These are phyloP conservation scores for Theocolax elegans DNA, from an alignment of 1,140 invertebrate genomes.

Conservation along the genomic window DNA sequence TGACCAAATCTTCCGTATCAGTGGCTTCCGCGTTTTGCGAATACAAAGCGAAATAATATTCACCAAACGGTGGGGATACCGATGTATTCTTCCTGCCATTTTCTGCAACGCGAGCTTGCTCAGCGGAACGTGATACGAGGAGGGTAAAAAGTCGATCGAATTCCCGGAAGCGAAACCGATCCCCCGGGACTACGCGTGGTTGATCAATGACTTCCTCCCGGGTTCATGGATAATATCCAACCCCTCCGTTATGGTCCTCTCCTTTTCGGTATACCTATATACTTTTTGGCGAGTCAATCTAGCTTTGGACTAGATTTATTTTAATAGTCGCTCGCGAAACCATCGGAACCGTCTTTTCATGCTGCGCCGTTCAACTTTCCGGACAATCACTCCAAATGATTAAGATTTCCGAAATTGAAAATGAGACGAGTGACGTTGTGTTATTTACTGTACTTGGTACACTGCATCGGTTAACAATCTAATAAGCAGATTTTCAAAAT, in stretches of 20 bases:
- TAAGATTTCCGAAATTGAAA: slow-evolving; percentile 1
- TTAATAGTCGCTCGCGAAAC: background rate
- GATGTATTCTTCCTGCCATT: slow-evolving; percentile 14
- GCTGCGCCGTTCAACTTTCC: slow-evolving; percentile 3
- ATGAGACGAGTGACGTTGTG: no score
- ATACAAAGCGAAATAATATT: slow-evolving; percentile 6
- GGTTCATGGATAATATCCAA: slow-evolving; percentile 35
- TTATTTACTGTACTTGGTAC: no score
- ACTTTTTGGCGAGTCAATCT: background rate
- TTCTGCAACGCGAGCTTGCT: slow-evolving; percentile 39
- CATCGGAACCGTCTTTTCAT: background rate
- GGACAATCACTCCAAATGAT: slow-evolving; percentile 7
- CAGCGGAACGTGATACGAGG: slow-evolving; percentile 42
- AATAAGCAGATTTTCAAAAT: no score
- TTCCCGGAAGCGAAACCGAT: slow-evolving; percentile 58
- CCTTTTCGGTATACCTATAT: background rate
- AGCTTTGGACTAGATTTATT: slow-evolving; percentile 22
- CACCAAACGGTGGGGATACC: background rate
- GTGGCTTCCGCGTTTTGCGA: background rate
- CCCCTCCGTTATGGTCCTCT: background rate
- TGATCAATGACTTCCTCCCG: slow-evolving; percentile 43
- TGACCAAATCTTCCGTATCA: no score
- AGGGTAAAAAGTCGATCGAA: slow-evolving; percentile 54
- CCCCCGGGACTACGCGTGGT: slow-evolving; percentile 37
- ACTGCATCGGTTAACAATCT: no score